Evolutionary conservation across 92 coral and sea anemone genomes (phyloP).

Genomic region (Paragorgia papillata): DNA sequence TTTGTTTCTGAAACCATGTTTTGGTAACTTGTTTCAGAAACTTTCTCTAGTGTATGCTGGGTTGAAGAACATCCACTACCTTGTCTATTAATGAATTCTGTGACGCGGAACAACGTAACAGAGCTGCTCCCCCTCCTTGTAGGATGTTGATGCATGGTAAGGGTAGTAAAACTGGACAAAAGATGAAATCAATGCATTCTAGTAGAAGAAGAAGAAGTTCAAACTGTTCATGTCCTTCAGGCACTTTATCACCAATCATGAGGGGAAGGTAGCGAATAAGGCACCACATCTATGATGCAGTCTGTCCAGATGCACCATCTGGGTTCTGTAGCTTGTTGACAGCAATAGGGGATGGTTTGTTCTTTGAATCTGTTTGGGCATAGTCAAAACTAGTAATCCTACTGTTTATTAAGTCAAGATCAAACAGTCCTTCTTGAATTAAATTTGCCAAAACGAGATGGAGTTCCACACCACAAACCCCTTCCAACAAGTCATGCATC

Average conservation of each 20-base stretch:
- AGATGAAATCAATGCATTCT: slow-evolving; percentile 26
- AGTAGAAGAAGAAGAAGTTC: slow-evolving; percentile 15
- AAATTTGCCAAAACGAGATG: slow-evolving; percentile 12
- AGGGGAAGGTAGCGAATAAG: too few relatives aligned
- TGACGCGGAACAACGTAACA: too few relatives aligned
- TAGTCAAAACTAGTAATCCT: too few relatives aligned
- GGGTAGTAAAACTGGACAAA: too few relatives aligned
- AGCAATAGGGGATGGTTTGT: slow-evolving; percentile 16
- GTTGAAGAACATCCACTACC: too few relatives aligned
- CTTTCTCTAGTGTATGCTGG: too few relatives aligned
- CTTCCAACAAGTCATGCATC: slow-evolving; percentile 35
- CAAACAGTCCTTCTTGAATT: slow-evolving; percentile 5
- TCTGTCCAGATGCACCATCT: slow-evolving; percentile 23
- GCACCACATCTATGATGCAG: slow-evolving; percentile 36
- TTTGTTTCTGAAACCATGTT: too few relatives aligned
- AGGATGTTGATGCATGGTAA: too few relatives aligned
- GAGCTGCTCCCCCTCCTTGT: too few relatives aligned
- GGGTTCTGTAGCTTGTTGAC: slow-evolving; percentile 14
- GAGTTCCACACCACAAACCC: slow-evolving; percentile 20
- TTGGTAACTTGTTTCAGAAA: too few relatives aligned
- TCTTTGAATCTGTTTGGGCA: slow-evolving; percentile 12
- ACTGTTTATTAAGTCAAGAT: background rate
- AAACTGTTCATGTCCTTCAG: slow-evolving; percentile 25
- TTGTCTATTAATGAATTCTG: too few relatives aligned
- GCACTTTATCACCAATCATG: slow-evolving; percentile 27